Evolutionary conservation across 64 coral and sea anemone genomes (phyloP), one percentile per base, ranked within the genome.

Genomic region (Pachyseris speciosa): DNA sequence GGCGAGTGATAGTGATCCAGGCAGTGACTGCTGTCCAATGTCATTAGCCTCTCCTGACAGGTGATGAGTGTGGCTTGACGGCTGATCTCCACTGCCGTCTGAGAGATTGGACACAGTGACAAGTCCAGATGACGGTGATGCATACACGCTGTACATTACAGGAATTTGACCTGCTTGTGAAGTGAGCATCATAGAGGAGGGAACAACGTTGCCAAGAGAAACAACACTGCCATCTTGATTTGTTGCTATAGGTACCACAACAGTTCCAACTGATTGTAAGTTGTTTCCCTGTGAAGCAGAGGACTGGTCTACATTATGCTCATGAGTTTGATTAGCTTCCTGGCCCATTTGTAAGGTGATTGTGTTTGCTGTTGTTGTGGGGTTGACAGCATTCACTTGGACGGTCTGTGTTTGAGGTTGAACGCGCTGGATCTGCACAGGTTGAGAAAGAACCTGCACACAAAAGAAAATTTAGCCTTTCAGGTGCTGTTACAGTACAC

Each of bases 141-240:
- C 76, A 27, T 96, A 96, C 12, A 92, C 90, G 38, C 83, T 92
- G 70, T 96, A 96, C 95, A 96, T 93, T 1, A 96, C 87, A 27
- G 95, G 95, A 76, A 96, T 93, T 69, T 96, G 95, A 4, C 95
- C 86, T 19, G 95, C 86, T 73, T 92, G 87, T 0, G 95, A 90
- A 39, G 77, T 93, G 26, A 96, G 59, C 95, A 96, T 96, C 95
- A 96, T 96, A 27, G 91, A 92, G 9, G 95, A 80, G 2, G 95
- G 91, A 39, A 96, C 90, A 40, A 92, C 94, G 80, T 90, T 93
- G 37, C 90, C 91, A 38, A 93, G 87, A 19, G 94, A 96, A 4
- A 96, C 94, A 52, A 91, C 89, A 64, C 78, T 91, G 58, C 89
- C 95, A 64, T 86, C 95, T 53, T 96, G 95, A 65, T 96, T 91